Evolutionary conservation across 2,888 invertebrate species (phyloP).

Genomic region (Ypsolopha sequella): DNA sequence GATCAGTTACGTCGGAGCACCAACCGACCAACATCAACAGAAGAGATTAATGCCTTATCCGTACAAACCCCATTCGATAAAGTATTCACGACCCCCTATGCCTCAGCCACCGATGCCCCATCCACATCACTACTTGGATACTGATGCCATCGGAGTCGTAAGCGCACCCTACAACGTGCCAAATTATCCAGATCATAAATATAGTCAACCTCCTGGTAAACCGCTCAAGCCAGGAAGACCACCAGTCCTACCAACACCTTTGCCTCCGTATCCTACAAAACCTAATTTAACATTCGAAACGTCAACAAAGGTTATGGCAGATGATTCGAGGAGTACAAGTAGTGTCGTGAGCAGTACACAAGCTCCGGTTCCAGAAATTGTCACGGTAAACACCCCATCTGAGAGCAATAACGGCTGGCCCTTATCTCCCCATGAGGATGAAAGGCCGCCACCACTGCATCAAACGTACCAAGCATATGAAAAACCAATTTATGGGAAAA

Average conservation of each 20-base stretch:
- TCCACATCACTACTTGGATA: constrained; percentile 29
- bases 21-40: constrained; percentile 27
- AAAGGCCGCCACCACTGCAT: constrained; percentile 20
- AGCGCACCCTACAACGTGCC: constrained; percentile 19
- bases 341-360: too few species aligned
- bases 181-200: background rate
- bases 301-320: too few species aligned
- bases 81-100: constrained; percentile 33
- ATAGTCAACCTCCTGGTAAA: background rate
- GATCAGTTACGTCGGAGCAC: constrained; percentile 28
- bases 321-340: too few species aligned
- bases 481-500: too few species aligned
- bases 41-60: constrained; percentile 34
- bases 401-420: too few species aligned
- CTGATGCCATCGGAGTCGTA: constrained; percentile 14
- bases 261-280: background rate
- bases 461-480: constrained; percentile 13
- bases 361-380: constrained; percentile 22
- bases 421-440: too few species aligned
- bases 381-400: constrained; percentile 10
- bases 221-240: constrained; percentile 19
- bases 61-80: constrained; percentile 27
- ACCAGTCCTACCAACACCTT: constrained; percentile 37
- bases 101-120: constrained; percentile 21
- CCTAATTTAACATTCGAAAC: too few species aligned